A percentile compares a stretch with the other conserved stretches of the same genome.
phyloP scores from a whole-genome alignment of 2,113 vertebrate genomes.

The Emydocephalus ijimae region DNA sequence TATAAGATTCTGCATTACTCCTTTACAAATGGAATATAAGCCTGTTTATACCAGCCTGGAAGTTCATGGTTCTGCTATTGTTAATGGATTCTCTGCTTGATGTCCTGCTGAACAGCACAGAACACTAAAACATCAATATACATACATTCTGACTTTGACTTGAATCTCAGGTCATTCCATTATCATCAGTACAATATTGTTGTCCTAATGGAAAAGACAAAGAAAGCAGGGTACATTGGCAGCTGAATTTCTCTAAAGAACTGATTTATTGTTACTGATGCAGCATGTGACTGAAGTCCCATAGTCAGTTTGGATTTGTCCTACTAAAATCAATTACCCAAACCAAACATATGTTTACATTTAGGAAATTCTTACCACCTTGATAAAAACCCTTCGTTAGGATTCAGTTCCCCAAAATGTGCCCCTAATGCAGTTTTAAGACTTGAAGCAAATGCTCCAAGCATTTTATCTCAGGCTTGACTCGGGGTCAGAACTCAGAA shows the following conservation, averaged over 20 bases:
- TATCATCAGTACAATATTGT: not conserved
- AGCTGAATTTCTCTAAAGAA: slow-evolving; percentile 8
- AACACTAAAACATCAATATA: slow-evolving; percentile 3
- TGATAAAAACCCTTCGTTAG: not conserved
- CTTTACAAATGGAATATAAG: not conserved
- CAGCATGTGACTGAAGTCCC: not conserved
- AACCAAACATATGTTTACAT: not conserved
- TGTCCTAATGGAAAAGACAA: not conserved
- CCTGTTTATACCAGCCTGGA: not conserved
- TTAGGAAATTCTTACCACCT: not conserved
- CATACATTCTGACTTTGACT: not conserved
- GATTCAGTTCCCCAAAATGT: not conserved
- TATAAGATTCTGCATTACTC: not conserved
- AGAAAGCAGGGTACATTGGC: not conserved
- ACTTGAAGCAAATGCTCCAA: not conserved
- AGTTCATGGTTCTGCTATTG: not conserved
- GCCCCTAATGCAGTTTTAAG: not conserved
- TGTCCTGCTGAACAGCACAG: not conserved
- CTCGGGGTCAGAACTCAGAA: not conserved
- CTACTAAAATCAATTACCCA: not conserved
- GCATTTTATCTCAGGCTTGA: not conserved
- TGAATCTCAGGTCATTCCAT: not conserved
- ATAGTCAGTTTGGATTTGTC: not conserved
- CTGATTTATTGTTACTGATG: slow-evolving; percentile 14
- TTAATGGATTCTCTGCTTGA: not conserved